These are phyloP conservation scores for Pelobates cultripes DNA, from an alignment of 2,797 vertebrate genomes.

Conservation along the genomic window DNA sequence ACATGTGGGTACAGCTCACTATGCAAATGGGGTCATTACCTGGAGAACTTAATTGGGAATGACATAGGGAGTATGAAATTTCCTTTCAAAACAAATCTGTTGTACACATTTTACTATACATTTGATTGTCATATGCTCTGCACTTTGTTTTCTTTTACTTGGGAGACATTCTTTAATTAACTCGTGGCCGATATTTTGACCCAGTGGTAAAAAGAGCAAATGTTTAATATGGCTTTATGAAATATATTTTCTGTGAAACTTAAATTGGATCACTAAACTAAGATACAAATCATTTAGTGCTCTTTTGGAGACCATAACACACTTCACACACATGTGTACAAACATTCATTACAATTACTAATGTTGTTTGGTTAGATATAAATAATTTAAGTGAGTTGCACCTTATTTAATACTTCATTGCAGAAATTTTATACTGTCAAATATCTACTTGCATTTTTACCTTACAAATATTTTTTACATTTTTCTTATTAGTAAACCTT, in stretches of 20 bases:
- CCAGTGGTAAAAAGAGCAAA: neutral
- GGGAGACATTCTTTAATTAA: slow-evolving; percentile 39
- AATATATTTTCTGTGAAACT: slow-evolving; percentile 14
- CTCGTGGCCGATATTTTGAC: neutral
- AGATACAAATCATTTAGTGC: neutral
- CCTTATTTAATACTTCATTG: neutral
- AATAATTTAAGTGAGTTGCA: neutral
- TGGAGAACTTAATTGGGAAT: slow-evolving; percentile 92
- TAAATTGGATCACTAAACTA: neutral
- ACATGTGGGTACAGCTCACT: slow-evolving; percentile 86
- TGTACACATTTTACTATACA: slow-evolving; percentile 79
- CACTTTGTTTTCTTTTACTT: slow-evolving; percentile 74
- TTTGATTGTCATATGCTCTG: slow-evolving; percentile 74
- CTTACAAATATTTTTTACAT: too few species aligned
- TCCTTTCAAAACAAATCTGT: slow-evolving; percentile 85
- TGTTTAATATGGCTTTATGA: slow-evolving; percentile 16
- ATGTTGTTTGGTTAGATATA: neutral
- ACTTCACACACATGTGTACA: neutral
- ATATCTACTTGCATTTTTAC: too few species aligned
- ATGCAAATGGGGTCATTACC: slow-evolving; percentile 96
- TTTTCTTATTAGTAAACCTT: too few species aligned
- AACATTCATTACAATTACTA: neutral
- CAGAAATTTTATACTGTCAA: too few species aligned
- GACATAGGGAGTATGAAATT: slow-evolving; percentile 83
- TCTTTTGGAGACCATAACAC: neutral